phyloP scores from a whole-genome alignment of 2,113 vertebrate species.

The Anolis sagrei region DNA sequence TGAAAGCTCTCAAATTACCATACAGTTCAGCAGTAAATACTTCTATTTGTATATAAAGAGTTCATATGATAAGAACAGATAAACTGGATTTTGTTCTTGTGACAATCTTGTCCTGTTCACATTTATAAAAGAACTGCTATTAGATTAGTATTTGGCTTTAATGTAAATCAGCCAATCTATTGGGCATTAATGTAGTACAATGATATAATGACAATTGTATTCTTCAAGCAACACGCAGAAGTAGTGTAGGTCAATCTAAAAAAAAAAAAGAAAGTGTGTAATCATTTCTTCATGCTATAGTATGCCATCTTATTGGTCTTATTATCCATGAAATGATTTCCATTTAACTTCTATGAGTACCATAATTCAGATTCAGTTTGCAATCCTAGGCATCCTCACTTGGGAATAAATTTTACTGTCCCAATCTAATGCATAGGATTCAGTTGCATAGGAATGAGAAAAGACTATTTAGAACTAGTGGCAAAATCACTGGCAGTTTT shows the following conservation, averaged over 20 bases:
- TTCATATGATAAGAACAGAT: neutral
- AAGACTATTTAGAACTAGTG: no score
- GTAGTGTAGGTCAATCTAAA: neutral
- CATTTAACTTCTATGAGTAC: neutral
- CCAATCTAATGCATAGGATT: neutral
- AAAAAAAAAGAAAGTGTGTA: conserved; percentile 3
- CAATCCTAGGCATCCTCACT: neutral
- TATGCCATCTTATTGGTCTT: neutral
- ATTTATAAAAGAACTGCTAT: neutral
- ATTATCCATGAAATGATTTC: neutral
- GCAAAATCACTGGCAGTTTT: neutral
- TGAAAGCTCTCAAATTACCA: neutral
- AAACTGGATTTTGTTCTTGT: neutral
- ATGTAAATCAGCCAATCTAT: conserved; percentile 18
- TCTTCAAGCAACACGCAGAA: neutral
- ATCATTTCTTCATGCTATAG: neutral
- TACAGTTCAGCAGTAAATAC: neutral
- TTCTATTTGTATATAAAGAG: neutral
- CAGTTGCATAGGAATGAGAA: neutral
- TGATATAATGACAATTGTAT: neutral
- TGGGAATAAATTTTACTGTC: neutral
- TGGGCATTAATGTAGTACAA: neutral
- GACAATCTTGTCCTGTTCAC: neutral
- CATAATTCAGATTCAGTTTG: neutral
- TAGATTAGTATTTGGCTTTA: conserved; percentile 6